Base-by-base conservation (phyloP, 2,888 invertebrate species). In the Hemaris fuciformis region DNA sequence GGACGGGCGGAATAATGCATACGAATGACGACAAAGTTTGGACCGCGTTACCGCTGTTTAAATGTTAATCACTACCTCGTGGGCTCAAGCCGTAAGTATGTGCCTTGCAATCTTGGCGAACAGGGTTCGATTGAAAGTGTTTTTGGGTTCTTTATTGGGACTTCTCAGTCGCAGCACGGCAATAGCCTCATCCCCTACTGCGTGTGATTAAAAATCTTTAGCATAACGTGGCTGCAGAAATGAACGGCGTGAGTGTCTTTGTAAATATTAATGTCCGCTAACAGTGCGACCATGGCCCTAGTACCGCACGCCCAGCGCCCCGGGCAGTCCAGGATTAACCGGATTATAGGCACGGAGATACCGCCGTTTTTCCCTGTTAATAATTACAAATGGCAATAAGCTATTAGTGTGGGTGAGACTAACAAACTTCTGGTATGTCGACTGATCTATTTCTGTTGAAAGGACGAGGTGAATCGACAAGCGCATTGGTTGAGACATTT, bases 291-390 rank as follows among this genome's bases (percentile, higher is more conserved):
- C 72, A 42, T 66, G 61, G 66, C 18, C 59, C 58, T 41, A 59
- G 60, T 71, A 62, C 66, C 71, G 75, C 85, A 85, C 84, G 85
- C 84, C 73, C 70, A 66, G 61, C 70, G 80, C 86, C 79, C 70
- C 76, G 71, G 84, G 86, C 84, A 77, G 72, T 68, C 75, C 71
- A 68, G 80, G 83, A 82, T 87, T 87, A 88, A 88, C 75, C 81
- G 81, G 81, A 86, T 87, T 88, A 85, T 75, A 77, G 76, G 77
- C 82, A 76, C 77, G 78, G 77, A 78, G 77, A 79, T 78, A 80
- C 77, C 76, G 76, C 73, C 79, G 80, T 81, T 85, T 84, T 85
- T 83, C 81, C 77, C 80, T 74, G 76, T 75, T 78, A 73, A 77
- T 80, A 74, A 85, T 84, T 81, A 80, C 79, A 76, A 79, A 76